Base-by-base conservation (phyloP, 2,888 invertebrate species). In the Parnassius glacialis region DNA sequence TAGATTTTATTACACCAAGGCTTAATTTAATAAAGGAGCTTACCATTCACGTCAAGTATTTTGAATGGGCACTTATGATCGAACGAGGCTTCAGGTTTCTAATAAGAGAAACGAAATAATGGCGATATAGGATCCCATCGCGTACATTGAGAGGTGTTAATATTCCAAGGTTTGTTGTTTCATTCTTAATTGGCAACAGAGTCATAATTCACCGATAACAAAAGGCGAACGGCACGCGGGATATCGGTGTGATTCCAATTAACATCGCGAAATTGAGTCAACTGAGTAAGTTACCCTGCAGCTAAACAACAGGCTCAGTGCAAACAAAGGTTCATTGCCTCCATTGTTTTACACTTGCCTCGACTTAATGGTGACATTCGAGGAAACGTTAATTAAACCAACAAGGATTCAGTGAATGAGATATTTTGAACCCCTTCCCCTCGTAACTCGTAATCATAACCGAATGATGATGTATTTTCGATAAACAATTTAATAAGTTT, bases 311-410 rank as follows among this genome's bases (percentile, higher is more conserved):
- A 67, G 69, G 67, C 69, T 68, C 64, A 53, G 68, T 67, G 73
- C 76, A 80, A 87, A 87, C 85, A 87, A 87, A 84, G 85, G 76
- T 77, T 69, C 70, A 71, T 74, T 68, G 70, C 68, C 57, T 62
- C 68, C 67, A 74, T 75, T 76, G 74, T 76, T 41, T 48, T 68
- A 66, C 69, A 70, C 68, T 67, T 78, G 76, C 81, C 71, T 72
- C 70, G 80, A 78, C 83, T 85, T 87, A 87, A 88, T 86, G 83
- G 81, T 85, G 84, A 87, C 88, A 87, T 83, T 81, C 80, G 81
- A 85, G 86, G 83, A 85, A 86, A 84, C 78, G 83, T 88, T 88
- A 86, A 88, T 89, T 88, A 87, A 86, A 82, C 77, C 81, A 79
- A 82, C 83, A 80, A 79, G 81, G 79, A 78, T 78, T 74, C 78